Base-by-base conservation (phyloP, 2,888 invertebrate species). In the Pollenia amentaria region DNA sequence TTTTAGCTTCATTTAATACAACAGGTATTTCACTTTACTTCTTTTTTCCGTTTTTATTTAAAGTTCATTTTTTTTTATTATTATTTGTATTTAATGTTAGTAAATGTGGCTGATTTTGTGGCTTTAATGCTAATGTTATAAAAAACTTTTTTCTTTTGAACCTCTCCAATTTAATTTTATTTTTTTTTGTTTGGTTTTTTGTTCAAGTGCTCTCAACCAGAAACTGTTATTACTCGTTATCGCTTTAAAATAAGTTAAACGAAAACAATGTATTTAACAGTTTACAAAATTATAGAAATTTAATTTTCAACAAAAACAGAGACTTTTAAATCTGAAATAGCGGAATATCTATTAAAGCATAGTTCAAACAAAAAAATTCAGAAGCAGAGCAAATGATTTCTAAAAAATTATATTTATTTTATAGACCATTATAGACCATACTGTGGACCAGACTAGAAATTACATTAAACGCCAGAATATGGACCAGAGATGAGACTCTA, bases 181-280 rank as follows among this genome's bases (percentile, higher is more conserved):
- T 55, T 42, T 53, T 51, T 44, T 42, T 73, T 46, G 60, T 21
- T 69, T 18, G 14, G 18, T 72, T 64, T 84, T 73, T 70, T 76
- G 60, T 81, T 85, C 18, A 73, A 87, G 87, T 67, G 84, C 84
- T 87, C 48, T 84, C 80, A 80, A 81, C 38, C 76, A 67, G 83
- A 87, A 87, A 84, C 67, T 75, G 78, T 83, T 75, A 79, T 65
- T 86, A 53, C 67, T 82, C 67, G 78, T 79, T 84, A 84, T 60
- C 60, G 73, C 53, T 60, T 73, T 12, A 73, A 29, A 60, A 60
- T 75, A 73, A 72, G 60, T 44, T 73, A 70, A 72, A 11, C 4
- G 44, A 40, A 46, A 64, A 73, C n/a, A 57, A 53, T 48, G 44
- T 78, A 51, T 73, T 78, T 42, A 67, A 72, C 64, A 67, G 60